phyloP scores from a whole-genome alignment of 37 sponge, comb jelly and placozoan species.

The Halichondria panicea region DNA sequence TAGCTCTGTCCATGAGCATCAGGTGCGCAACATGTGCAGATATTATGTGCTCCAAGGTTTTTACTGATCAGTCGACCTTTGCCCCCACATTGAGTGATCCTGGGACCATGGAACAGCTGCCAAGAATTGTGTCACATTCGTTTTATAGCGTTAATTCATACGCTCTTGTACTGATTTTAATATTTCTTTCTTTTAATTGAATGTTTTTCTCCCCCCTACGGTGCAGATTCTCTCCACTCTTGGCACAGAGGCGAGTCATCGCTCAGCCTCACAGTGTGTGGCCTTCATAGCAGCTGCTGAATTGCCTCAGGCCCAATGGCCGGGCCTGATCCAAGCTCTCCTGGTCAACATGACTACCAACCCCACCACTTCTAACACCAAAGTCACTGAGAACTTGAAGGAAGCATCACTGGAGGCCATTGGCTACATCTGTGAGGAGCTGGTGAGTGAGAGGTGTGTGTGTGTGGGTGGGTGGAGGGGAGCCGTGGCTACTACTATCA shows the following conservation, averaged over 20 bases:
- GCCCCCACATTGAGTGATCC: no score
- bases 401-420: slow-evolving; percentile 95
- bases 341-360: slow-evolving; percentile 37
- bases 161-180: not conserved
- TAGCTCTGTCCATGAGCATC: no score
- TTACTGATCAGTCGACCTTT: no score
- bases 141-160: no score
- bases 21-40: no score
- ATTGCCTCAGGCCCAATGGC: slow-evolving; percentile 81
- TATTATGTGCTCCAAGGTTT: no score
- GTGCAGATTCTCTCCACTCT: slow-evolving; percentile 81
- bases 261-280: slow-evolving; percentile 92
- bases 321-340: slow-evolving; percentile 69
- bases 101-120: no score
- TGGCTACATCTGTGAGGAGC: slow-evolving; percentile 91
- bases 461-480: not conserved
- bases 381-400: slow-evolving; percentile 79
- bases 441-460: slow-evolving; percentile 50
- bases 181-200: not conserved
- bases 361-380: not conserved
- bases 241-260: slow-evolving; percentile 84
- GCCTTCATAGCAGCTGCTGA: slow-evolving; percentile 93
- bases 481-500: not conserved
- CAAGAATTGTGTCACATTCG: no score
- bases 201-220: no score